Conservation (phyloP, 1,140 invertebrate species). For the Trinorchestia longiramus region DNA sequence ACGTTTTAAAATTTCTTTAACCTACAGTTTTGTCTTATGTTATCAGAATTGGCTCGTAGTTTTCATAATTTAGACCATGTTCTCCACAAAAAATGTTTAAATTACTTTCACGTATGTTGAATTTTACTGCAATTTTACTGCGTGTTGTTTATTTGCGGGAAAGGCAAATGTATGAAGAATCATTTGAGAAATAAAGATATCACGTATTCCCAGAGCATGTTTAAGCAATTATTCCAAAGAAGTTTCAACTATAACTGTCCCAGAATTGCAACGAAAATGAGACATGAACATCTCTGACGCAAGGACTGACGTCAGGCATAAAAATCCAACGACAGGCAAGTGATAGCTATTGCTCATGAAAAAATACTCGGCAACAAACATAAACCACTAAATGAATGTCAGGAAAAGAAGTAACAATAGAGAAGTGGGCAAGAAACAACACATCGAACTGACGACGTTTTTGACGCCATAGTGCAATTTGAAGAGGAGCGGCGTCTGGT, state of each 20-base stretch:
- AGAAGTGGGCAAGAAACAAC: not conserved
- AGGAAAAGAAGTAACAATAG: not conserved
- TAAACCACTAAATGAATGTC: not conserved
- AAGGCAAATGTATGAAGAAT: not conserved
- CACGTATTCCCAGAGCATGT: not conserved
- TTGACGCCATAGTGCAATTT: not conserved
- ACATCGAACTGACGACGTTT: not conserved
- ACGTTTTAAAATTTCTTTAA: too few relatives aligned
- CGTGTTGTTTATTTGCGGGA: not conserved
- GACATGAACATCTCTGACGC: not conserved
- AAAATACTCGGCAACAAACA: not conserved
- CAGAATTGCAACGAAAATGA: not conserved
- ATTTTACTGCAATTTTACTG: not conserved
- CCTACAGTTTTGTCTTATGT: too few relatives aligned
- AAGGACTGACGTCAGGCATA: not conserved
- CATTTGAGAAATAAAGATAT: not conserved
- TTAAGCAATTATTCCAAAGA: not conserved
- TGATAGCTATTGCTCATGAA: not conserved
- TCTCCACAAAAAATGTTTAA: too few relatives aligned
- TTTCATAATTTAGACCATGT: too few relatives aligned
- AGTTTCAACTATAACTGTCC: not conserved
- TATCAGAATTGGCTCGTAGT: too few relatives aligned
- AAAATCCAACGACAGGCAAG: not conserved
- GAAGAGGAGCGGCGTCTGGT: not conserved
- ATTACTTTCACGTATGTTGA: too few relatives aligned